A percentile compares a stretch with the other conserved stretches of the same genome.
Evolutionary conservation across 2,888 invertebrate genomes (phyloP).

Genomic region (Agrypnus murinus): DNA sequence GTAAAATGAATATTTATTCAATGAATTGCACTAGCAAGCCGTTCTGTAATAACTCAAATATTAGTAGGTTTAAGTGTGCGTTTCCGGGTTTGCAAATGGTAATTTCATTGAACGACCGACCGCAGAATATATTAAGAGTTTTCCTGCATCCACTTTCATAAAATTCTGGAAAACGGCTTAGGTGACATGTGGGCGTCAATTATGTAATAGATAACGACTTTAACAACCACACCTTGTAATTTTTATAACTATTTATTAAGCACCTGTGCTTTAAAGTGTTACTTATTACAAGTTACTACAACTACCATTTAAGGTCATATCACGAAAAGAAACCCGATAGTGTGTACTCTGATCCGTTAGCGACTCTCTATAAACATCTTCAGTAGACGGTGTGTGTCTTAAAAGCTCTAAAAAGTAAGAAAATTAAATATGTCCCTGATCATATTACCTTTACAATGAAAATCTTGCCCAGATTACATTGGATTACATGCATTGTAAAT

Average conservation of each 20-base stretch:
- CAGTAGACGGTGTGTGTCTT: background rate
- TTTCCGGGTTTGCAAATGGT: conserved; percentile 32
- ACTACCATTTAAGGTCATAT: conserved; percentile 31
- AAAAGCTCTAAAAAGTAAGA: no score
- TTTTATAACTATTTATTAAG: conserved; percentile 16
- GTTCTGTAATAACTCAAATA: conserved; percentile 32
- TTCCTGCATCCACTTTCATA: conserved; percentile 20
- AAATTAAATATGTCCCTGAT: background rate
- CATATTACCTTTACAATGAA: conserved; percentile 4
- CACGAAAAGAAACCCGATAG: conserved; percentile 28
- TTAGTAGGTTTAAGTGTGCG: conserved; percentile 33
- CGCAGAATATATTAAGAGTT: conserved; percentile 15
- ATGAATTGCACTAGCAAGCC: conserved; percentile 25
- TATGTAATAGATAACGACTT: conserved; percentile 30
- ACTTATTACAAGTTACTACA: conserved; percentile 7
- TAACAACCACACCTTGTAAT: conserved; percentile 20
- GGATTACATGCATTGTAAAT: conserved; percentile 1
- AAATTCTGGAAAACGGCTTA: conserved; percentile 29
- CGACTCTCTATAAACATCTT: background rate
- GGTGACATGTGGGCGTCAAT: conserved; percentile 35
- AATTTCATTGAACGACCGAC: conserved; percentile 22
- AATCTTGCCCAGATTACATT: conserved; percentile 14
- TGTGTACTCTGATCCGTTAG: background rate
- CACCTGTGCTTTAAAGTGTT: conserved; percentile 15
- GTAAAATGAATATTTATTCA: conserved; percentile 29